Conservation (phyloP, 2,888 invertebrate genomes). For the Agriopis leucophaearia region DNA sequence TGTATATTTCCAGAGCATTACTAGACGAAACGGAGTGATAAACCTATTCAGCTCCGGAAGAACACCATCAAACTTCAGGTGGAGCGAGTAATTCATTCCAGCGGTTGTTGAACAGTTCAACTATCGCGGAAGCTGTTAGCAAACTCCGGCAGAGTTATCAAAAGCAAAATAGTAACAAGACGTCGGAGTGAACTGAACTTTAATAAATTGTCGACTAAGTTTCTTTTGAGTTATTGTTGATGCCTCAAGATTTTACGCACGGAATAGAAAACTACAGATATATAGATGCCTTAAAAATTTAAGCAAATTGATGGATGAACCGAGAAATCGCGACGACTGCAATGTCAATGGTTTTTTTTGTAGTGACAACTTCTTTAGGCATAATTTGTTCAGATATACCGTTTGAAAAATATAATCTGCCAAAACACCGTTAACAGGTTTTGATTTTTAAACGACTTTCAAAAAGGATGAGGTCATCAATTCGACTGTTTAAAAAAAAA, state of each 20-base stretch:
- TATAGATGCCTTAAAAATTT: background rate
- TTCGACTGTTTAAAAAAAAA: no score
- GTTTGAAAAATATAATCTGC: no score
- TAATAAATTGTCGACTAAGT: slow-evolving; percentile 47
- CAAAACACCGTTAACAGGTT: no score
- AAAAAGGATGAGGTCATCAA: no score
- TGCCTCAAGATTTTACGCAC: slow-evolving; percentile 42
- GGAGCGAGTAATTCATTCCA: slow-evolving; percentile 37
- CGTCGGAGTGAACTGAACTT: slow-evolving; percentile 46
- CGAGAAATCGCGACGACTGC: background rate
- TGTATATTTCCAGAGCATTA: background rate
- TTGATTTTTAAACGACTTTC: no score
- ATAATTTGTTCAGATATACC: no score
- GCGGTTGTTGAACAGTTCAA: slow-evolving; percentile 39
- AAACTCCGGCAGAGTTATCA: slow-evolving; percentile 42
- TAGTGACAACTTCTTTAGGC: no score
- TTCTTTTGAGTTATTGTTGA: slow-evolving; percentile 43
- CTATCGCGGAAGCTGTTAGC: slow-evolving; percentile 41
- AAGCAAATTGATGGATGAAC: background rate
- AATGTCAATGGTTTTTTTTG: no score
- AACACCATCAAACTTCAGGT: slow-evolving; percentile 42
- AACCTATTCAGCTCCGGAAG: slow-evolving; percentile 31
- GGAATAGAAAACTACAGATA: slow-evolving; percentile 1
- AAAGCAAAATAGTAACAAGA: slow-evolving; percentile 47
- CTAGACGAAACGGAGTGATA: slow-evolving; percentile 16